These are phyloP conservation scores for Hermaeophaga mercurialis DNA, from an alignment of 2,888 invertebrate genomes.

Conservation along the genomic window DNA sequence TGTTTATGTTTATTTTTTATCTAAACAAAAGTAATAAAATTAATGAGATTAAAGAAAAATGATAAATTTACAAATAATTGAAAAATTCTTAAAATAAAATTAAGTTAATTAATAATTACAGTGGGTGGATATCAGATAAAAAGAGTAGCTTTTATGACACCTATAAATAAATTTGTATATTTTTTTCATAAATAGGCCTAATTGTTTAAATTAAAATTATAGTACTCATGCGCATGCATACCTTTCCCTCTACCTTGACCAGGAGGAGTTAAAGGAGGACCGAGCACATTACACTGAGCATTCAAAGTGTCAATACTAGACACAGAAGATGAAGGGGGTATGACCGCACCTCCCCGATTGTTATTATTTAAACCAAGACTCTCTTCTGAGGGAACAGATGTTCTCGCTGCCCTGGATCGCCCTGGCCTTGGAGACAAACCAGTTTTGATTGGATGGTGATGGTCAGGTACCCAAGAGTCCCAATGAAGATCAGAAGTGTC, in stretches of 20 bases:
- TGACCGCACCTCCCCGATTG: constrained; percentile 53
- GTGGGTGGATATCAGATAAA: too few relatives aligned
- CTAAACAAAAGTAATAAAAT: too few relatives aligned
- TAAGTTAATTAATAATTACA: too few relatives aligned
- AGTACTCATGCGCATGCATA: constrained; percentile 45
- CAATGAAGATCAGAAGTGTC: constrained; percentile 76
- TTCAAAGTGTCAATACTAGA: constrained; percentile 60
- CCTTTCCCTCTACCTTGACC: constrained; percentile 54
- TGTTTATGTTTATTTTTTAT: too few relatives aligned
- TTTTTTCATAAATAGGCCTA: too few relatives aligned
- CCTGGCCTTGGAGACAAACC: constrained; percentile 61
- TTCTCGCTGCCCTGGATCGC: constrained; percentile 59
- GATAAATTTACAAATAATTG: too few relatives aligned
- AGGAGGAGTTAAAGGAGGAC: constrained; percentile 53
- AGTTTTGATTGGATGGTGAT: constrained; percentile 55
- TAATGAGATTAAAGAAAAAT: too few relatives aligned
- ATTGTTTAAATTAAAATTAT: too few relatives aligned
- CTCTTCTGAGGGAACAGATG: constrained; percentile 67
- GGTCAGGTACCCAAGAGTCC: constrained; percentile 91
- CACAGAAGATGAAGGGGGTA: constrained; percentile 62
- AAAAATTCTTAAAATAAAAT: too few relatives aligned
- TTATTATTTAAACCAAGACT: constrained; percentile 59
- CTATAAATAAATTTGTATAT: too few relatives aligned
- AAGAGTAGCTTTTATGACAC: too few relatives aligned
- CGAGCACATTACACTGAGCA: constrained; percentile 51